A percentile compares a stretch with the other conserved stretches of the same genome.
Conservation (phyloP, 2,797 vertebrate species). For the Chloroceryle inda region DNA sequence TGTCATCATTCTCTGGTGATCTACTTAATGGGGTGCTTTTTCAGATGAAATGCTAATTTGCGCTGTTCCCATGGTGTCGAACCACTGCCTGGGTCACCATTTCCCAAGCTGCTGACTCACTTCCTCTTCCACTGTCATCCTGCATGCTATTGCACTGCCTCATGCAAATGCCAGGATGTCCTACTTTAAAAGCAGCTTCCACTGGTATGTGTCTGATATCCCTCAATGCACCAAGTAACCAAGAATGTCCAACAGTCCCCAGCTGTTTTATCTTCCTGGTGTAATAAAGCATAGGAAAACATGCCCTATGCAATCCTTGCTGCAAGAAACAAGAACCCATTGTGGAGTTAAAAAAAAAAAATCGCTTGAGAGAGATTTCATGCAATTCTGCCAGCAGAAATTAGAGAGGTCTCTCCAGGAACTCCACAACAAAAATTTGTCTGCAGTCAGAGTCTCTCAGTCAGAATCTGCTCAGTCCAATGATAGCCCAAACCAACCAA, state of each 20-base stretch:
- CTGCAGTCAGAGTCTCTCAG: not conserved
- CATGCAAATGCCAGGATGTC: not conserved
- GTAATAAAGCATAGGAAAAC: not conserved
- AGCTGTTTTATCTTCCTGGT: not conserved
- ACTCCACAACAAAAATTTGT: not conserved
- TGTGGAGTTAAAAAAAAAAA: not conserved
- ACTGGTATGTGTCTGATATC: fast-evolving
- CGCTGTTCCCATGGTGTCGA: fast-evolving
- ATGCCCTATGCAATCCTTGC: not conserved
- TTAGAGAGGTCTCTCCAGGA: not conserved
- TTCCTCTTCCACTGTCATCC: conserved; percentile 5
- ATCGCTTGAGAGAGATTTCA: not conserved
- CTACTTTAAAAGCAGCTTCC: not conserved
- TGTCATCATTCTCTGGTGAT: not conserved
- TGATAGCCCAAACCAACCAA: not conserved
- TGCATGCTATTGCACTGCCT: not conserved
- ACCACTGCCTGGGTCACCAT: not conserved
- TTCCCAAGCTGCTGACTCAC: not conserved
- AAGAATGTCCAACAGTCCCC: fast-evolving
- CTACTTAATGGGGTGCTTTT: not conserved
- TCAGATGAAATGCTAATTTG: not conserved
- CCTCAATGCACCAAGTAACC: not conserved
- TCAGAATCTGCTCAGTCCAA: not conserved
- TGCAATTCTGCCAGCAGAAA: not conserved
- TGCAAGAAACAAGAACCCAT: not conserved